These are phyloP conservation scores for Podilymbus podiceps DNA, from an alignment of 2,113 vertebrate species.

Conservation along the genomic window DNA sequence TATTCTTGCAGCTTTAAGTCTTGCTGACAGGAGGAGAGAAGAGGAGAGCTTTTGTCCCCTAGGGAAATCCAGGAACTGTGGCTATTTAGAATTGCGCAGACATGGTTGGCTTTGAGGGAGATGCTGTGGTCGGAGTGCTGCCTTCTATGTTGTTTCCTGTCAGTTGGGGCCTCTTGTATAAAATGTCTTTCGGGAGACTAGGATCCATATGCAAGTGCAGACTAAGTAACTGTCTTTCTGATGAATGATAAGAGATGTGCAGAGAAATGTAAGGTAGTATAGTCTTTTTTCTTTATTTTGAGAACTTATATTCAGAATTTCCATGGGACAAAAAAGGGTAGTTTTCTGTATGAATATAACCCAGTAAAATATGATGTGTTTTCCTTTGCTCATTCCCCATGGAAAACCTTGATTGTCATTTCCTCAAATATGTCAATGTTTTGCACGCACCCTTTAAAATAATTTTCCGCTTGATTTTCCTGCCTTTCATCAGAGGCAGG, in stretches of 20 bases:
- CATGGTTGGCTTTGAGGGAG: neutral
- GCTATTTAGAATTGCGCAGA: conserved; percentile 15
- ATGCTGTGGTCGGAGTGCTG: neutral
- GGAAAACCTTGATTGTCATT: conserved; percentile 51
- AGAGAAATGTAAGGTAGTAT: neutral
- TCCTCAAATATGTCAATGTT: conserved; percentile 45
- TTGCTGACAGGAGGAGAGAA: conserved; percentile 29
- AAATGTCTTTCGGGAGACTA: neutral
- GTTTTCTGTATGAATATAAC: neutral
- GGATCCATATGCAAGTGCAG: neutral
- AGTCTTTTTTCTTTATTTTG: neutral
- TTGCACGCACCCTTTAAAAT: conserved; percentile 30
- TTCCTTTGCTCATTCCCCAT: neutral
- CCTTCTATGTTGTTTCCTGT: neutral
- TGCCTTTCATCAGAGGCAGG: conserved; percentile 50
- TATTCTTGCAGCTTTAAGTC: conserved; percentile 41
- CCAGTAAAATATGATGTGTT: neutral
- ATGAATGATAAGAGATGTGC: neutral
- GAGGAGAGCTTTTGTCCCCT: conserved; percentile 37
- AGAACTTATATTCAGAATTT: neutral
- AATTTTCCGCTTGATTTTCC: conserved; percentile 49
- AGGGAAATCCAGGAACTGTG: conserved; percentile 26
- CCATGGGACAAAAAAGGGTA: neutral
- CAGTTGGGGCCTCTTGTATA: neutral
- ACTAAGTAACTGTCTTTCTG: neutral